Percentiles rank a stretch among this genome's conserved stretches.
Evolutionary conservation across 1,140 invertebrate genomes (phyloP).

Genomic region (Hetaerina americana): DNA sequence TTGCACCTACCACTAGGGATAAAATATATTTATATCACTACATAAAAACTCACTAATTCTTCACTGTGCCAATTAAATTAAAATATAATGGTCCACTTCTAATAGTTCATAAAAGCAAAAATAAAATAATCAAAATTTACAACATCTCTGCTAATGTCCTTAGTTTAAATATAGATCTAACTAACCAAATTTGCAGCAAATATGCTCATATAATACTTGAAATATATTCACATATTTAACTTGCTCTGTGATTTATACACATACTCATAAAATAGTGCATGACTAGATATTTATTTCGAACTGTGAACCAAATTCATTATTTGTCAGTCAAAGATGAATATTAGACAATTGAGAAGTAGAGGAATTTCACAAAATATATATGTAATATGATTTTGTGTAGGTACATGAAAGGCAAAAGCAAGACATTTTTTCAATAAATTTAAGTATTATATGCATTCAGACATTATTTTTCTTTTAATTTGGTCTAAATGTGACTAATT

Average conservation of each 20-base stretch:
- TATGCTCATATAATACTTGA: background rate
- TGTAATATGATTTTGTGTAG: background rate
- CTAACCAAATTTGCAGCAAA: background rate
- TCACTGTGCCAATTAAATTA: no score
- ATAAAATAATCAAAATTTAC: background rate
- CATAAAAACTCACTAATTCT: background rate
- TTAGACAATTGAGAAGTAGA: no score
- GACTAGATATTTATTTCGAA: background rate
- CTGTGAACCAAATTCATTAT: background rate
- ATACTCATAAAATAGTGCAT: background rate
- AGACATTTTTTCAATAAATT: background rate
- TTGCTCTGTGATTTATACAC: background rate
- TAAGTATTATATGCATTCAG: background rate
- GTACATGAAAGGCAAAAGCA: background rate
- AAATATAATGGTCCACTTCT: background rate
- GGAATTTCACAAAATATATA: no score
- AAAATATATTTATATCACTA: background rate
- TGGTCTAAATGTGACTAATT: no score
- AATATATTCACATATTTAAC: background rate
- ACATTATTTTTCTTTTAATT: background rate
- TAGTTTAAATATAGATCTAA: background rate
- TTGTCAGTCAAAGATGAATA: no score
- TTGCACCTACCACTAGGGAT: background rate
- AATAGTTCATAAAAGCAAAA: background rate
- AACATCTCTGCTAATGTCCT: background rate